phyloP scores from a whole-genome alignment of 2,113 vertebrate genomes.

The Megaptera novaeangliae region DNA sequence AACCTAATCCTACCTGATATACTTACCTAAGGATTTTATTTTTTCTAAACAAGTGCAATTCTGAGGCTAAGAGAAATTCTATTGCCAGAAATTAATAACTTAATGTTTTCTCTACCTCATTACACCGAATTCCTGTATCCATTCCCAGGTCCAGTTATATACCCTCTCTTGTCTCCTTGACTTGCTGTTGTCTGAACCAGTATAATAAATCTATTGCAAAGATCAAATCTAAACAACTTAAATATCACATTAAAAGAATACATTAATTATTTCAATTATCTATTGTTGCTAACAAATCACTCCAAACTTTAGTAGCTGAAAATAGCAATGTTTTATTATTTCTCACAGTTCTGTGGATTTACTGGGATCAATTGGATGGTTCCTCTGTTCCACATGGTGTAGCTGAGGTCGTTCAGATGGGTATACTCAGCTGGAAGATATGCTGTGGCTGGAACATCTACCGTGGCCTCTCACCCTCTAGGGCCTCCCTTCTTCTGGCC shows the following conservation, averaged over 20 bases:
- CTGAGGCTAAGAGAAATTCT: slow-evolving; percentile 1
- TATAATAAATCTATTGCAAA: neutral
- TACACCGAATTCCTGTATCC: neutral
- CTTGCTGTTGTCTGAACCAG: neutral
- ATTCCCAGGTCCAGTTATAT: neutral
- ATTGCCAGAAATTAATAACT: neutral
- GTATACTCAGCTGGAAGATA: neutral
- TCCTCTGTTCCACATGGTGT: neutral
- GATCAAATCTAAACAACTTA: neutral
- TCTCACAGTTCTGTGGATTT: neutral
- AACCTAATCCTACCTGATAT: neutral
- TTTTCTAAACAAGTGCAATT: neutral
- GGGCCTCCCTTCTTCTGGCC: neutral
- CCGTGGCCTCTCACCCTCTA: neutral
- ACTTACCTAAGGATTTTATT: neutral
- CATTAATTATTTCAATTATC: neutral
- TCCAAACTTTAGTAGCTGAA: neutral
- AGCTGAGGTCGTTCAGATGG: neutral
- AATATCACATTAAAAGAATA: neutral
- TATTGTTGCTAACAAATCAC: neutral
- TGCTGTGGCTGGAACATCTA: neutral
- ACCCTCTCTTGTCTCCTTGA: neutral
- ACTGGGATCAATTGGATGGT: neutral
- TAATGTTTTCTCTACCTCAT: neutral
- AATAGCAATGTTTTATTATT: neutral